Conservation (phyloP, 2,888 invertebrate species). For the Ashinkailepas kermadecensis region DNA sequence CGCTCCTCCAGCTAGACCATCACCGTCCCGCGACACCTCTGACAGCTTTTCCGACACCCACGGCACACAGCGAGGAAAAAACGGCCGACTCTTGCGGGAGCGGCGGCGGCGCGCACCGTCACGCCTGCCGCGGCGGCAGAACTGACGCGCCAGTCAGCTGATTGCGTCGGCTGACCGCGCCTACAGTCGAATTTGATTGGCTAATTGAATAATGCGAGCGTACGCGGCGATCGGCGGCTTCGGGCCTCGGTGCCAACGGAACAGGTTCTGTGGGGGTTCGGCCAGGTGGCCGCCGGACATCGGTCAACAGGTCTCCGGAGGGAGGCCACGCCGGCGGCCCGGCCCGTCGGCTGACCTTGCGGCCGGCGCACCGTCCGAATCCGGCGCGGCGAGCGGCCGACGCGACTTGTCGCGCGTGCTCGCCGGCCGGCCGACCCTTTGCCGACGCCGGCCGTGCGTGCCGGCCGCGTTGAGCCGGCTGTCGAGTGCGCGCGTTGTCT, state of each 20-base stretch:
- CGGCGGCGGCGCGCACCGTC: neutral
- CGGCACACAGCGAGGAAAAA: neutral
- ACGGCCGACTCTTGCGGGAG: neutral
- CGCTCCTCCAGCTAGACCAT: neutral
- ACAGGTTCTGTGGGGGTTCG: neutral
- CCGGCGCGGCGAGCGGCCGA: neutral
- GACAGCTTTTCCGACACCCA: neutral
- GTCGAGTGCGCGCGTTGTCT: too few species aligned
- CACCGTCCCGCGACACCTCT: neutral
- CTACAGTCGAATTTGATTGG: conserved; percentile 18
- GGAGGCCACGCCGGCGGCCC: neutral
- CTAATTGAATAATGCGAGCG: conserved; percentile 9
- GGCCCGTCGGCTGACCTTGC: neutral
- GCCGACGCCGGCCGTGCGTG: too few species aligned
- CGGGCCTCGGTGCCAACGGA: neutral
- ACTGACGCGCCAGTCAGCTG: neutral
- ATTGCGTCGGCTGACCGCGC: neutral
- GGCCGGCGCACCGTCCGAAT: neutral
- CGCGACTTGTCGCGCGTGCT: neutral
- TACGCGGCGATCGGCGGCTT: neutral
- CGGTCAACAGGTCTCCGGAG: neutral
- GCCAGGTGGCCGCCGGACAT: too few species aligned
- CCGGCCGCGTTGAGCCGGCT: too few species aligned
- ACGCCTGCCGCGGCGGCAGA: neutral
- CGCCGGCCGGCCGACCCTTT: neutral